Evolutionary conservation across 2,888 invertebrate genomes (phyloP).

Genomic region (Amphimallon solstitiale): DNA sequence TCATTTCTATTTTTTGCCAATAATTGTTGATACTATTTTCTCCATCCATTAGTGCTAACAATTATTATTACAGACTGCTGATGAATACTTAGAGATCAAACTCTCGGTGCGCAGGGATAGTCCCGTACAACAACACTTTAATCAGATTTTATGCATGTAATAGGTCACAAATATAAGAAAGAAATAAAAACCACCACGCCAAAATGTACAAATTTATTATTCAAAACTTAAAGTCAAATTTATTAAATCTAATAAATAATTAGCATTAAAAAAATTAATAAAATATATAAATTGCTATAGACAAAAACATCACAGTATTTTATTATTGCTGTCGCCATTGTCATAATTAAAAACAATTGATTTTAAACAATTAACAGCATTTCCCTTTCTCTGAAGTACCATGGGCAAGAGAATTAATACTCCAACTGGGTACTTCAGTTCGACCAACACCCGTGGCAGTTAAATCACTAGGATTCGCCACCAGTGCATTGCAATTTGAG

Average conservation of each 20-base stretch:
- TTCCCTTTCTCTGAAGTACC: conserved; percentile 52
- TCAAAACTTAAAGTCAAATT: neutral
- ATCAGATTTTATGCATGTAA: too few species aligned
- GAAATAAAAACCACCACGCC: too few species aligned
- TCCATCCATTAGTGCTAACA: too few species aligned
- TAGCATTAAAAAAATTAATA: neutral
- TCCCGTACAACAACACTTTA: too few species aligned
- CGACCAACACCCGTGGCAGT: conserved; percentile 71
- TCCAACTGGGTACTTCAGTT: conserved; percentile 73
- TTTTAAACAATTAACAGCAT: conserved; percentile 25
- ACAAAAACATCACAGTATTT: conserved; percentile 13
- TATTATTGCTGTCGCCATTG: conserved; percentile 5
- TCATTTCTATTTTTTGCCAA: too few species aligned
- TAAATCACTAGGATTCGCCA: conserved; percentile 65
- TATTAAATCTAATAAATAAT: neutral
- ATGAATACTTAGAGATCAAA: too few species aligned
- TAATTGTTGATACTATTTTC: too few species aligned
- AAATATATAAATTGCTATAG: neutral
- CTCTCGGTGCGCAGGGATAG: too few species aligned
- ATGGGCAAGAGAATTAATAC: conserved; percentile 74
- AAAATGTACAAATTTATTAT: neutral
- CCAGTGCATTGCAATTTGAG: conserved; percentile 47
- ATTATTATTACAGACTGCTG: too few species aligned
- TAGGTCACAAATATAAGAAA: too few species aligned
- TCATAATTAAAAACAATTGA: neutral